phyloP scores from a whole-genome alignment of 1,140 invertebrate genomes.

The Marisa cornuarietis region DNA sequence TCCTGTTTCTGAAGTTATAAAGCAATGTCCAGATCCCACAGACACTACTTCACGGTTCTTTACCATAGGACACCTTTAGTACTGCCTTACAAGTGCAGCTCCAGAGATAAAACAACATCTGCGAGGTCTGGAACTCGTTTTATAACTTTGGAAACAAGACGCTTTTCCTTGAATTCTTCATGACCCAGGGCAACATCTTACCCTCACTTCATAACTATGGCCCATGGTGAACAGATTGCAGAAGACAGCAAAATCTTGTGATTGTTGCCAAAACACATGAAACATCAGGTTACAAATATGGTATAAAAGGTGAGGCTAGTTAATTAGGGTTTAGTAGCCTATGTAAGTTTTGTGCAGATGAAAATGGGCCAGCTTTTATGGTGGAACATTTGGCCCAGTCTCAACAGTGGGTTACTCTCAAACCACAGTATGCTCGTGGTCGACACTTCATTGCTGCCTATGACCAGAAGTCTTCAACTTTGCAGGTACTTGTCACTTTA shows the following conservation, averaged over 20 bases:
- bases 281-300: neutral
- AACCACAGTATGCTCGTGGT: constrained; percentile 63
- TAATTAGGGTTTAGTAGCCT: constrained; percentile 43
- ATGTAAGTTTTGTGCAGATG: constrained; percentile 31
- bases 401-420: constrained; percentile 57
- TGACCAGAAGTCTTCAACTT: constrained; percentile 52
- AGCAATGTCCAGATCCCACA: too few relatives aligned
- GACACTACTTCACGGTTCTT: too few relatives aligned
- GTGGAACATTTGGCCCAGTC: constrained; percentile 52
- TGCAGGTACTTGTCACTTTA: constrained; percentile 3
- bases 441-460: constrained; percentile 66
- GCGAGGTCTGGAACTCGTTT: too few relatives aligned
- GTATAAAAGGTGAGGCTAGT: neutral
- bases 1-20: too few relatives aligned
- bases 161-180: neutral
- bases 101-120: too few relatives aligned
- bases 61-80: too few relatives aligned
- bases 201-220: neutral
- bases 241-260: neutral
- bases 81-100: too few relatives aligned
- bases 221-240: neutral
- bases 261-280: neutral
- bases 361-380: constrained; percentile 35
- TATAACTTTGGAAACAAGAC: too few relatives aligned
- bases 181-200: neutral